These are phyloP conservation scores for Dissostichus mawsoni DNA, from an alignment of 2,113 vertebrate genomes.

Conservation along the genomic window DNA sequence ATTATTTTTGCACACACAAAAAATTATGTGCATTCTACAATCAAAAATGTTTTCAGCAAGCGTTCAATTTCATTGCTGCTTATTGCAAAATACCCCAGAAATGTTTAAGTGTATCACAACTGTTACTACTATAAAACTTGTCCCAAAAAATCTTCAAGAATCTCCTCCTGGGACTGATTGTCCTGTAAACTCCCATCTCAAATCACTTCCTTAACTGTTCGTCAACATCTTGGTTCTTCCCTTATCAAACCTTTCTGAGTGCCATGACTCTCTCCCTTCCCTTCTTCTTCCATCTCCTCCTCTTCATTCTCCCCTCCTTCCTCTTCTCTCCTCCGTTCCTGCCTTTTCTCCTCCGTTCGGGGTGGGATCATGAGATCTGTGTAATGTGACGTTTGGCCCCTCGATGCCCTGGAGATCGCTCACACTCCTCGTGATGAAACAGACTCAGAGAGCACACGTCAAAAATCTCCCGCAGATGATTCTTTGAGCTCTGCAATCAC, in stretches of 20 bases:
- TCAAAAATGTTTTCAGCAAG: background rate
- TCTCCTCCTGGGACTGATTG: background rate
- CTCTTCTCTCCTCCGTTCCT: background rate
- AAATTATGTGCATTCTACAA: background rate
- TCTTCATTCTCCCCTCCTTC: background rate
- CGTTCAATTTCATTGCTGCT: background rate
- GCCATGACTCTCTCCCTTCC: background rate
- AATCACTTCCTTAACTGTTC: background rate
- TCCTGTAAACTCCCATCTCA: background rate
- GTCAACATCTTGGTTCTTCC: background rate
- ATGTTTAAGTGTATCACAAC: no score
- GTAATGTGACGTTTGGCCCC: conserved; percentile 47
- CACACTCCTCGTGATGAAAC: conserved; percentile 10
- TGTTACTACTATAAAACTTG: no score
- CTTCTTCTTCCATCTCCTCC: background rate
- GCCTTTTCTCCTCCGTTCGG: background rate
- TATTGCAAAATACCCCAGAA: background rate
- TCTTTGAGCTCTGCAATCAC: conserved; percentile 64
- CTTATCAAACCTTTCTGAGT: background rate
- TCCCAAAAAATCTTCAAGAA: no score
- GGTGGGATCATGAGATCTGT: conserved; percentile 29
- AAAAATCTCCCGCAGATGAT: conserved; percentile 29
- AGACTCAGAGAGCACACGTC: background rate
- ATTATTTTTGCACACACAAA: no score
- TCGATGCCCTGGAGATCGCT: conserved; percentile 29